Evolutionary conservation across 1,140 invertebrate species (phyloP), one percentile per base, ranked within the genome.

Genomic region (Gonatopus flavifemur): DNA sequence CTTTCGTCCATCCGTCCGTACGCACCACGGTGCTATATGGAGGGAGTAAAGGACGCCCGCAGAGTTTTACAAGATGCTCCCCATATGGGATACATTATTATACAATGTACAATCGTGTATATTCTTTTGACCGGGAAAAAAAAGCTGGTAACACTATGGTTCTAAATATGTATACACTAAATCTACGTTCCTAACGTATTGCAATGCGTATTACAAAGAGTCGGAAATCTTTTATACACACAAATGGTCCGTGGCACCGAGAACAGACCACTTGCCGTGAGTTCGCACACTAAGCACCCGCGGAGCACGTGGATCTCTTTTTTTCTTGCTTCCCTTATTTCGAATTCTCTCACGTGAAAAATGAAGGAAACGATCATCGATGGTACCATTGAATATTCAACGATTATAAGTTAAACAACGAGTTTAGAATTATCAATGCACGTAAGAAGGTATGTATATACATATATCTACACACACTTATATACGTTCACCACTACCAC

Each of bases 51-150:
- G 55, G 62, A 66, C 68, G 49, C 72, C 73, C 72, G 73, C 72
- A 68, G 73, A 76, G 73, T 74, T 74, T 74, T 74, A 76, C 73
- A 76, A 73, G 69, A 72, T 72, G 64, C 64, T 52, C n/a, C n/a
- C 70, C 73, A 76, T 76, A 74, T 72, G 73, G 67, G 72, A 74
- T 72, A 76, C 72, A 74, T 76, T 74, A 76, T 74, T 74, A 72
- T 73, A 73, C 69, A 72, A 73, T 67, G 64, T 59, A 28, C 30
- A 52, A 50, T 48, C 28, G 52, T 37, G 42, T 62, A 64, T 66
- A n/a, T n/a, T n/a, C n/a, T n/a, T n/a, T n/a, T n/a, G n/a, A n/a
- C n/a, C n/a, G n/a, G n/a, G n/a, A n/a, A n/a, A n/a, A n/a, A n/a
- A n/a, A n/a, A n/a, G n/a, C n/a, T n/a, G n/a, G n/a, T n/a, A n/a